These are phyloP conservation scores for human DNA, from an alignment of 2,113 vertebrate genomes.

Conservation along the genomic window GRCh38 chr16:14792501-14793000, in stretches of 20 bases:
- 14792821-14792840: background rate
- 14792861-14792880: background rate
- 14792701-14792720: no score
- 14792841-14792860: background rate
- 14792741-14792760: background rate
- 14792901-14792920: background rate
- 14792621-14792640: no score
- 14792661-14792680: no score
- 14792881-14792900: background rate
- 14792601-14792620: no score
- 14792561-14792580: no score
- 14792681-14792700: background rate
- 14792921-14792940: background rate
- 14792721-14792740: background rate
- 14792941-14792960: background rate
- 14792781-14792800: background rate
- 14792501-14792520: no score
- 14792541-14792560: no score
- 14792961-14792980: background rate
- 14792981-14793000: background rate
- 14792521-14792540: no score
- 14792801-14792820: background rate
- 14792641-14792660: no score
- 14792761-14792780: background rate
- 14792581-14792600: no score